These are phyloP conservation scores for Elachura formosa DNA, from an alignment of 2,113 vertebrate genomes.

Conservation along the genomic window DNA sequence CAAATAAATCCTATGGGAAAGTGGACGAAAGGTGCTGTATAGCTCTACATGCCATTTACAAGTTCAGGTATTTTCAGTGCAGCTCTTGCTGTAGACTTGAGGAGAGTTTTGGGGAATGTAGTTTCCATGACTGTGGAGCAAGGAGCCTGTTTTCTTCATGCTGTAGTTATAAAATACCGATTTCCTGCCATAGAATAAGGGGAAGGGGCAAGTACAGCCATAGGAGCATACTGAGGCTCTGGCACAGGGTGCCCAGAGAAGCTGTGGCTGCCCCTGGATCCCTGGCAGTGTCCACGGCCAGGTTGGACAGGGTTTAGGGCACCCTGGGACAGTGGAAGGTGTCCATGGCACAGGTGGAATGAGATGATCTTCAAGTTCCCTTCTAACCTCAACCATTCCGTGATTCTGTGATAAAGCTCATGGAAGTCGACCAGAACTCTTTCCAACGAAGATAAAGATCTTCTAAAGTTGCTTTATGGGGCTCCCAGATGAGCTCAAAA, in stretches of 20 bases:
- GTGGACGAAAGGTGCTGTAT: neutral
- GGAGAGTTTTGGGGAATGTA: neutral
- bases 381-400: neutral
- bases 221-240: neutral
- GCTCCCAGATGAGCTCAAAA: neutral
- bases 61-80: neutral
- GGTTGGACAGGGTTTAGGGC: rapidly evolving
- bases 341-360: too few species aligned
- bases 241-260: neutral
- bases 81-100: neutral
- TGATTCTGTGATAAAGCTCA: neutral
- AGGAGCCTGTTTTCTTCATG: neutral
- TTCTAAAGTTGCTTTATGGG: neutral
- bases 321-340: rapidly evolving
- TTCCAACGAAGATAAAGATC: neutral
- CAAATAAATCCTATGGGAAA: neutral
- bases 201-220: neutral
- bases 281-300: neutral
- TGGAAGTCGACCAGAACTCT: neutral
- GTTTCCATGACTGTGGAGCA: neutral
- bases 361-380: rapidly evolving
- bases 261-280: neutral
- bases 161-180: neutral
- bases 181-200: neutral
- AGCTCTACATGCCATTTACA: neutral